A percentile compares a stretch with the other conserved stretches of the same genome.
Evolutionary conservation across 23 tunicate species (phyloP).

Genomic region (Trididemnum clinides): DNA sequence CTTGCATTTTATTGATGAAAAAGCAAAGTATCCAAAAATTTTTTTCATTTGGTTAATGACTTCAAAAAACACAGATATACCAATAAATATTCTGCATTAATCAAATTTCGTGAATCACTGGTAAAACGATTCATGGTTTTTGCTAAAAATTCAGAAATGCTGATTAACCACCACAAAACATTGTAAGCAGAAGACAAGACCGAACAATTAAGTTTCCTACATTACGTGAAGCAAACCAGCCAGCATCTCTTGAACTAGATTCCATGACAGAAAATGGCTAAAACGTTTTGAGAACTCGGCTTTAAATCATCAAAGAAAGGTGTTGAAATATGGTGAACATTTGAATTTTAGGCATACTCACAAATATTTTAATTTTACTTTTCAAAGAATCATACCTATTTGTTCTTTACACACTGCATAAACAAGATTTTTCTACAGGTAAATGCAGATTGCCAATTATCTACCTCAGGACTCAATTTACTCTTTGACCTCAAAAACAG

Average conservation of each 20-base stretch:
- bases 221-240: background rate
- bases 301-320: background rate
- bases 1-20: constrained; percentile 19
- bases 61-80: background rate
- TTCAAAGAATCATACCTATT: background rate
- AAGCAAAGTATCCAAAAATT: constrained; percentile 18
- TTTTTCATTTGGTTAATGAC: no score
- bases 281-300: background rate
- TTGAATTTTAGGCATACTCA: background rate
- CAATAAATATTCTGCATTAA: background rate
- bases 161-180: constrained; percentile 1
- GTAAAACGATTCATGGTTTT: constrained; percentile 5
- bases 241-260: constrained; percentile 31
- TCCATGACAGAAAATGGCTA: background rate
- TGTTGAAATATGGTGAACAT: background rate
- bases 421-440: background rate
- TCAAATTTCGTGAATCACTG: background rate
- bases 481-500: background rate
- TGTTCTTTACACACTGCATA: background rate
- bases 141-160: constrained; percentile 9
- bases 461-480: background rate
- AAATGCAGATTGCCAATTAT: constrained; percentile 5
- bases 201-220: background rate
- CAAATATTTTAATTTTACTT: background rate
- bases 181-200: background rate